A percentile compares a stretch with the other conserved stretches of the same genome.
Conservation (phyloP, 1,140 invertebrate genomes). For the Antheraea pernyi region DNA sequence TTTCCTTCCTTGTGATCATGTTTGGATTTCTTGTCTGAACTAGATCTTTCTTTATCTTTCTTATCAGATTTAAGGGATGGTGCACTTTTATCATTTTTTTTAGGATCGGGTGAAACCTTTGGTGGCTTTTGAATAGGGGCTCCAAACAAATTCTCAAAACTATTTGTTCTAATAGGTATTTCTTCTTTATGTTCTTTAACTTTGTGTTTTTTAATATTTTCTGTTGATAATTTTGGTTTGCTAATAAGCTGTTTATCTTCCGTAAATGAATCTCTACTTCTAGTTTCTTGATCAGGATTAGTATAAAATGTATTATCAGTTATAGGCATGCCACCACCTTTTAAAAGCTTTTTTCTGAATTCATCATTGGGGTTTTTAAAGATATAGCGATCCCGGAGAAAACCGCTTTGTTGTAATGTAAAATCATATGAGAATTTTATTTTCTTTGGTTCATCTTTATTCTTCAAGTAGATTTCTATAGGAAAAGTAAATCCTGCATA, state of each 20-base stretch:
- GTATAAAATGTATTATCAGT: conserved; percentile 66
- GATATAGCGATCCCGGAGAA: conserved; percentile 86
- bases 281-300: conserved; percentile 73
- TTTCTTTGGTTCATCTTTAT: conserved; percentile 94
- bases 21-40: conserved; percentile 82
- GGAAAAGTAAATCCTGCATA: conserved; percentile 96
- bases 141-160: conserved; percentile 90
- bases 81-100: conserved; percentile 81
- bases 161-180: conserved; percentile 81
- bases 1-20: conserved; percentile 78
- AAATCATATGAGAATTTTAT: conserved; percentile 94
- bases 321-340: conserved; percentile 87
- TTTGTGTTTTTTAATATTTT: conserved; percentile 84
- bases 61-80: conserved; percentile 79
- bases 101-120: conserved; percentile 83
- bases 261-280: conserved; percentile 75
- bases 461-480: conserved; percentile 95
- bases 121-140: conserved; percentile 86
- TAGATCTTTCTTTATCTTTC: conserved; percentile 80
- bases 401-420: conserved; percentile 86
- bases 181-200: conserved; percentile 83
- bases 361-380: conserved; percentile 93
- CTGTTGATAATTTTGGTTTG: conserved; percentile 84
- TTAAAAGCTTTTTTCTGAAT: conserved; percentile 91
- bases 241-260: conserved; percentile 81